Conservation (phyloP, 2,797 vertebrate species). For the Apodemus agrarius region DNA sequence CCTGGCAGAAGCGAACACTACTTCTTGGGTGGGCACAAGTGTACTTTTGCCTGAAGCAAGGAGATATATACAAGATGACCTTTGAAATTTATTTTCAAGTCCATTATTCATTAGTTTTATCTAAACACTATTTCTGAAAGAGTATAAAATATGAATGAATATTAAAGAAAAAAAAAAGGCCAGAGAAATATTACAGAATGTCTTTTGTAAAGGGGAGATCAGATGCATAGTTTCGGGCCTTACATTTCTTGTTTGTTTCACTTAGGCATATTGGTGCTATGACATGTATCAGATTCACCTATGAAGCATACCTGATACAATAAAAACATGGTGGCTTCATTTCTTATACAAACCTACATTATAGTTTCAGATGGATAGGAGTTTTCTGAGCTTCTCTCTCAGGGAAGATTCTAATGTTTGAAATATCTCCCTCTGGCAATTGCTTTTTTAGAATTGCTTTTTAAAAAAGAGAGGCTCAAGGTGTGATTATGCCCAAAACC, state of each 20-base stretch:
- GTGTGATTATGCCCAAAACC: not conserved
- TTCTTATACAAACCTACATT: conserved; percentile 56
- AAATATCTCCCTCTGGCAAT: conserved; percentile 26
- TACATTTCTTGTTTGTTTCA: conserved; percentile 55
- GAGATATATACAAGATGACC: conserved; percentile 39
- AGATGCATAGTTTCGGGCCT: conserved; percentile 57
- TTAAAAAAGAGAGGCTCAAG: conserved; percentile 28
- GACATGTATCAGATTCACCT: conserved; percentile 24
- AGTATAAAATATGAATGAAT: conserved; percentile 69
- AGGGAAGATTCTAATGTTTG: conserved; percentile 37
- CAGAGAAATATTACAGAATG: conserved; percentile 46
- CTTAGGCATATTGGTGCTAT: not conserved
- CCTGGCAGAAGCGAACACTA: conserved; percentile 49
- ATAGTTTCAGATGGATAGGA: conserved; percentile 47
- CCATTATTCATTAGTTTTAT: conserved; percentile 62
- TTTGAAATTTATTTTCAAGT: conserved; percentile 73
- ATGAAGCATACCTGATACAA: conserved; percentile 8
- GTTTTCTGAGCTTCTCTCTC: conserved; percentile 23
- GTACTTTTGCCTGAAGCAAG: conserved; percentile 56
- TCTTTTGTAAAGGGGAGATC: conserved; percentile 64
- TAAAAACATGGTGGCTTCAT: conserved; percentile 27
- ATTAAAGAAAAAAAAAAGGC: conserved; percentile 55
- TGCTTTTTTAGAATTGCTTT: conserved; percentile 42
- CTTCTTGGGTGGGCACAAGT: conserved; percentile 77
- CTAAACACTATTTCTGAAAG: conserved; percentile 73